These are phyloP conservation scores for Intellagama lesueurii DNA, from an alignment of 2,797 vertebrate genomes.

Conservation along the genomic window DNA sequence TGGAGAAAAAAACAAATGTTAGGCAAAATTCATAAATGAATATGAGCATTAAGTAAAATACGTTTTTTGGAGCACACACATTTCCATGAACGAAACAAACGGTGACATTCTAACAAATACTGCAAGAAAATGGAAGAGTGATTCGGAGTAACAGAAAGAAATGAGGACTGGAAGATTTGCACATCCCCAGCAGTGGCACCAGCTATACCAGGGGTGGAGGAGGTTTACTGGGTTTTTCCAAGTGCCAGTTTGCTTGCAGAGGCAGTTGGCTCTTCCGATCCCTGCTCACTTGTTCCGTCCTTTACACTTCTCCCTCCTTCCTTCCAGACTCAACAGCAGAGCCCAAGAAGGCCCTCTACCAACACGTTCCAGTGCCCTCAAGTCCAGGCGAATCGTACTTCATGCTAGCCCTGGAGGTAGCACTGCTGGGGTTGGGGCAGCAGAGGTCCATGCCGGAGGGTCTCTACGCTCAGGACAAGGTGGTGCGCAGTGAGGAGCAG, in stretches of 20 bases:
- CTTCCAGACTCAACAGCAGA: constrained; percentile 58
- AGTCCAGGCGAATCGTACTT: constrained; percentile 73
- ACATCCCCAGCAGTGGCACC: too few species aligned
- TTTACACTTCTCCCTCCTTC: neutral
- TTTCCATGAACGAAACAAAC: too few species aligned
- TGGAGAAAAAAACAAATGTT: neutral
- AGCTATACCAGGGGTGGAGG: neutral
- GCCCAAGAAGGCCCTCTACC: constrained; percentile 73
- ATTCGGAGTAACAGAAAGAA: too few species aligned
- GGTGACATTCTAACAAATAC: too few species aligned
- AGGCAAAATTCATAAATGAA: too few species aligned
- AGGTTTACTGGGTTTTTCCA: neutral
- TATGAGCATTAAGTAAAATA: too few species aligned
- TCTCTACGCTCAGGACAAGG: constrained; percentile 77
- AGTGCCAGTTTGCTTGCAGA: neutral
- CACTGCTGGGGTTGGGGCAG: constrained; percentile 76
- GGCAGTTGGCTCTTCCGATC: neutral
- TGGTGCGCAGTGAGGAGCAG: constrained; percentile 77
- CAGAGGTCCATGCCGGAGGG: constrained; percentile 77
- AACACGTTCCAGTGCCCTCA: constrained; percentile 70
- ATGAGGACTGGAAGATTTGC: too few species aligned
- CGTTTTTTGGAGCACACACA: too few species aligned
- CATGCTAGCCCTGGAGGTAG: constrained; percentile 75
- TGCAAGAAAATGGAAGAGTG: too few species aligned
- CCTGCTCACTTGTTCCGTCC: neutral